Evolutionary conservation across 2,797 vertebrate species (phyloP).

Genomic region (Fratercula arctica): DNA sequence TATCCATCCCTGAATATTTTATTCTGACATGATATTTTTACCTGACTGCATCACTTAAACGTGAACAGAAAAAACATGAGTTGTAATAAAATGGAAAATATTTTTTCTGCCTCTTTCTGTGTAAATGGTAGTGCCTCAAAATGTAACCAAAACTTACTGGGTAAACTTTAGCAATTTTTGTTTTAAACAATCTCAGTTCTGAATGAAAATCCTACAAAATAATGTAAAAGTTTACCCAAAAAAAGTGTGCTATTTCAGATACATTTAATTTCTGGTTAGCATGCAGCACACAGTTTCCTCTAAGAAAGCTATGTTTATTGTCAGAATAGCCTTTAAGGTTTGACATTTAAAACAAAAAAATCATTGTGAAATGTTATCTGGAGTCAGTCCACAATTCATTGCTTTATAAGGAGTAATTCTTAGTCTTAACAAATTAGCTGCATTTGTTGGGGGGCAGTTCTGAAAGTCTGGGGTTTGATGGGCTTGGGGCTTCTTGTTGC

Average conservation of each 20-base stretch:
- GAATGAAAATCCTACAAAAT: background rate
- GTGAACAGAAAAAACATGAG: background rate
- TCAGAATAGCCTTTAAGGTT: conserved; percentile 22
- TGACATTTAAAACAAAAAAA: conserved; percentile 55
- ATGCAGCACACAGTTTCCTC: background rate
- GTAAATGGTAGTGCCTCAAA: background rate
- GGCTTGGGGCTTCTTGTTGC: background rate
- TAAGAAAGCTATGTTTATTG: background rate
- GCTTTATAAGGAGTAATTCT: background rate
- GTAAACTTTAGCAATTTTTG: background rate
- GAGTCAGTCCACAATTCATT: conserved; percentile 20
- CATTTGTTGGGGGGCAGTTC: background rate
- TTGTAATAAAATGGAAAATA: background rate
- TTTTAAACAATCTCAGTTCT: background rate
- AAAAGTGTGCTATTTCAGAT: background rate
- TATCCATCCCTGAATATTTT: background rate
- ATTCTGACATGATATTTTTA: background rate
- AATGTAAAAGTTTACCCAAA: background rate
- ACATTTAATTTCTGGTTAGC: background rate
- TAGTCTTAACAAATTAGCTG: background rate
- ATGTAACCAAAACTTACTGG: background rate
- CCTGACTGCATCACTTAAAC: background rate
- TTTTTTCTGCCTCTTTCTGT: background rate
- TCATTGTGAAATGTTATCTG: conserved; percentile 43
- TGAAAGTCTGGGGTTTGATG: background rate